These are phyloP conservation scores for Ceramica pisi DNA, from an alignment of 2,888 invertebrate species.

Conservation along the genomic window DNA sequence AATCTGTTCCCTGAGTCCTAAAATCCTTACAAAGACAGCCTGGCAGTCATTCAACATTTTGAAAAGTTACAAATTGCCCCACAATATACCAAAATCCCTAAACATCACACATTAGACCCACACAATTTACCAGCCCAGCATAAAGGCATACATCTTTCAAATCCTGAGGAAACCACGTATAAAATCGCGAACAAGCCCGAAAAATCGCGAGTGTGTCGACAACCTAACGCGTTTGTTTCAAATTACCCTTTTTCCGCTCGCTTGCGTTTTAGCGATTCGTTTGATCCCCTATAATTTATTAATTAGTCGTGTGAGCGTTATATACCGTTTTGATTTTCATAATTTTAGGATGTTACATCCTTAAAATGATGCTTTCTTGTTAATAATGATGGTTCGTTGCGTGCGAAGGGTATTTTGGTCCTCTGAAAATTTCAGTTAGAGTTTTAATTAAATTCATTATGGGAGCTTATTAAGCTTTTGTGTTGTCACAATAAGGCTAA, in stretches of 20 bases:
- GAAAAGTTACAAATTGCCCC: conserved; percentile 1
- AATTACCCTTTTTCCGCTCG: conserved; percentile 65
- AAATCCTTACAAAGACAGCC: neutral
- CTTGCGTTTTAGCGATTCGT: conserved; percentile 60
- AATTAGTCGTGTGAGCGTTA: conserved; percentile 49
- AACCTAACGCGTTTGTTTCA: conserved; percentile 58
- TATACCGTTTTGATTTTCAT: conserved; percentile 41
- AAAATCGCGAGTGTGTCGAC: conserved; percentile 47
- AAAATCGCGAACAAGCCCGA: conserved; percentile 43
- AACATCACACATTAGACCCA: conserved; percentile 17
- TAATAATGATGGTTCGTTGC: neutral
- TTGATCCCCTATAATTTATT: conserved; percentile 65
- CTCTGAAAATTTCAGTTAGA: neutral
- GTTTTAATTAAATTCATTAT: conserved; percentile 12
- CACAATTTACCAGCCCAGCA: conserved; percentile 38
- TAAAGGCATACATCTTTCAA: conserved; percentile 53
- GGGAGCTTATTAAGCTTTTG: neutral
- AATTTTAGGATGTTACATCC: conserved; percentile 21
- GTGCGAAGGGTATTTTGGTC: neutral
- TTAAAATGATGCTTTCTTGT: neutral
- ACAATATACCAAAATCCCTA: conserved; percentile 18
- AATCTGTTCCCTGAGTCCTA: neutral
- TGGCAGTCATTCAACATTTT: neutral
- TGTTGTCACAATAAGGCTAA: neutral
- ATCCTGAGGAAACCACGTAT: conserved; percentile 60